phyloP scores from a whole-genome alignment of 2,113 vertebrate species.

The Gambusia holbrooki region DNA sequence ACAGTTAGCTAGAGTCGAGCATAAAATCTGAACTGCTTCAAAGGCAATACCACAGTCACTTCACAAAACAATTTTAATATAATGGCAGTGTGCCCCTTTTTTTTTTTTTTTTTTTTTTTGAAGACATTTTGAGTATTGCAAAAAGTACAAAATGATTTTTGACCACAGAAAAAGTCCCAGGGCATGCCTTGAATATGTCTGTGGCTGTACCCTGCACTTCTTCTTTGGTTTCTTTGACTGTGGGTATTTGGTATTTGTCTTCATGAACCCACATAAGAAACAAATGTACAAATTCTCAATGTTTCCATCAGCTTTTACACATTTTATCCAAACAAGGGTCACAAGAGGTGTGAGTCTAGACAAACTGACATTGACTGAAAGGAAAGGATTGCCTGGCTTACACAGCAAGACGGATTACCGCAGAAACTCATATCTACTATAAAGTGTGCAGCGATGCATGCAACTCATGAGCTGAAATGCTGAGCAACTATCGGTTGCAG shows the following conservation, averaged over 20 bases:
- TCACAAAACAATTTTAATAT: conserved; percentile 61
- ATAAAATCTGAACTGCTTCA: conserved; percentile 55
- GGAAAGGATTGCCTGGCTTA: not conserved
- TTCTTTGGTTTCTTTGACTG: conserved; percentile 59
- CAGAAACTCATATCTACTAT: not conserved
- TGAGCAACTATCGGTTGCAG: no score
- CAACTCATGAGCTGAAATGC: no score
- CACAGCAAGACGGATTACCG: not conserved
- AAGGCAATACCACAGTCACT: conserved; percentile 60
- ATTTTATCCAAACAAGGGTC: conserved; percentile 1
- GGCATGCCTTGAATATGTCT: conserved; percentile 63
- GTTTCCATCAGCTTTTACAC: not conserved
- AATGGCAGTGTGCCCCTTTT: conserved; percentile 28
- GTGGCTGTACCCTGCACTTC: conserved; percentile 40
- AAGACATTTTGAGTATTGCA: conserved; percentile 65
- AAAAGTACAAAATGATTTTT: conserved; percentile 68
- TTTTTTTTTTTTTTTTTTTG: conserved; percentile 20
- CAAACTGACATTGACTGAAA: not conserved
- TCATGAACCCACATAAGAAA: conserved; percentile 55
- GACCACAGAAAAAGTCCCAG: conserved; percentile 65
- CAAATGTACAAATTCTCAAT: conserved; percentile 14
- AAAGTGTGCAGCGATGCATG: not conserved
- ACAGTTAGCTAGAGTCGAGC: conserved; percentile 53
- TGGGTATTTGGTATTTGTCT: conserved; percentile 68
- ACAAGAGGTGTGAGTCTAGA: not conserved